Evolutionary conservation across 2,797 vertebrate species (phyloP).

Genomic region (Chaetodon trifasciatus): DNA sequence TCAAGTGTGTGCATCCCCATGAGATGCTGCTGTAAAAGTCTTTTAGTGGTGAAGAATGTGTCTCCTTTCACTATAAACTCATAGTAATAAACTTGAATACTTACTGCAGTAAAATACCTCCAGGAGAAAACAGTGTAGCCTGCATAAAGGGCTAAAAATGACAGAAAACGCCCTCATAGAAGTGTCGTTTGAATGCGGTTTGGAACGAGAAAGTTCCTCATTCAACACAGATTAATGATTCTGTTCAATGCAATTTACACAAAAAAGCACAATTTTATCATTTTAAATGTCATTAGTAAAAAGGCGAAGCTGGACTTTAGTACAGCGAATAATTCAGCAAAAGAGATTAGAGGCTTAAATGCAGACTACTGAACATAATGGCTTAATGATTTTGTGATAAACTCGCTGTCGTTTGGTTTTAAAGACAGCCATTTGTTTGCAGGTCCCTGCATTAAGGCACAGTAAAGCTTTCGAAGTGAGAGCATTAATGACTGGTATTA

Average conservation of each 20-base stretch:
- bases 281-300: constrained; percentile 4
- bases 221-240: constrained; percentile 8
- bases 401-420: constrained; percentile 6
- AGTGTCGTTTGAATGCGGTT: neutral
- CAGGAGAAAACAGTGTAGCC: neutral
- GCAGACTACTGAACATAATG: constrained; percentile 20
- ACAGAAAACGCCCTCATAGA: neutral
- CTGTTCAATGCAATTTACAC: neutral
- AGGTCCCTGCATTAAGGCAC: constrained; percentile 5
- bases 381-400: constrained; percentile 37
- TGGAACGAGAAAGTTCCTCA: neutral
- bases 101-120: neutral
- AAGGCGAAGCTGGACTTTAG: neutral
- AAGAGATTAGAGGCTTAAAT: constrained; percentile 15
- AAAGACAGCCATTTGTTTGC: constrained; percentile 27
- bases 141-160: constrained; percentile 4
- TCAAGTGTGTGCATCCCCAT: neutral
- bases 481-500: constrained; percentile 2
- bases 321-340: neutral
- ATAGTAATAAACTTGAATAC: constrained; percentile 2
- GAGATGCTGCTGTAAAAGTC: neutral
- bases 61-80: neutral
- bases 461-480: constrained; percentile 7
- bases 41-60: constrained; percentile 7
- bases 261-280: neutral